Evolutionary conservation across 1,140 invertebrate genomes (phyloP).

Genomic region (Pygmarrhopalites habei): DNA sequence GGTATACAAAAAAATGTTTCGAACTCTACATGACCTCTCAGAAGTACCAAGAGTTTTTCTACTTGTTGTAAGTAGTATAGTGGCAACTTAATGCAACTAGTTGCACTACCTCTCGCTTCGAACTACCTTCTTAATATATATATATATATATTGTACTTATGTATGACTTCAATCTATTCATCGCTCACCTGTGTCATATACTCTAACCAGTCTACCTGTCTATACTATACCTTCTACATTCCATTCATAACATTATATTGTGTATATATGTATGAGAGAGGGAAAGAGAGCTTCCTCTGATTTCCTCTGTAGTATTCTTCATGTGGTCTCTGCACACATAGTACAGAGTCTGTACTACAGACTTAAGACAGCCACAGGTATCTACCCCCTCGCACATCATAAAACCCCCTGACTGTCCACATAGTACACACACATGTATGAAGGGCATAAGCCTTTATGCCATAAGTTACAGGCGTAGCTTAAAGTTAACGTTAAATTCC

Average conservation of each 20-base stretch:
- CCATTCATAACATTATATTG: neutral
- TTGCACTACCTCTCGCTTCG: too few relatives aligned
- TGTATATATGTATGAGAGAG: neutral
- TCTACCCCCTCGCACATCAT: neutral
- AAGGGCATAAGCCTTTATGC: neutral
- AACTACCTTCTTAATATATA: too few relatives aligned
- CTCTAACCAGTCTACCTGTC: neutral
- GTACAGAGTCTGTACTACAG: neutral
- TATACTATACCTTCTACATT: neutral
- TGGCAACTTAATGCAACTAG: too few relatives aligned
- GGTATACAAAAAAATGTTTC: too few relatives aligned
- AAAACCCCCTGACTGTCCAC: neutral
- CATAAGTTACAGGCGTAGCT: neutral
- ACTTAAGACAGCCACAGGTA: neutral
- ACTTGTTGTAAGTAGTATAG: too few relatives aligned
- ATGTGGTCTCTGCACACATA: neutral
- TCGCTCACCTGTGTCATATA: neutral
- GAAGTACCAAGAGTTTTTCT: too few relatives aligned
- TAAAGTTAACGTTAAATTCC: neutral
- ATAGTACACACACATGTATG: too few relatives aligned
- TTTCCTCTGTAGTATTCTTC: neutral
- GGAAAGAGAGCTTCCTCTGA: neutral
- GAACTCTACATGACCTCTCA: too few relatives aligned
- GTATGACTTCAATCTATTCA: too few relatives aligned
- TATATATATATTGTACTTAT: too few relatives aligned